Percentiles rank a stretch among this genome's conserved stretches.
These are phyloP conservation scores for Lepeophtheirus salmonis DNA, from an alignment of 1,140 invertebrate species.

Conservation along the genomic window DNA sequence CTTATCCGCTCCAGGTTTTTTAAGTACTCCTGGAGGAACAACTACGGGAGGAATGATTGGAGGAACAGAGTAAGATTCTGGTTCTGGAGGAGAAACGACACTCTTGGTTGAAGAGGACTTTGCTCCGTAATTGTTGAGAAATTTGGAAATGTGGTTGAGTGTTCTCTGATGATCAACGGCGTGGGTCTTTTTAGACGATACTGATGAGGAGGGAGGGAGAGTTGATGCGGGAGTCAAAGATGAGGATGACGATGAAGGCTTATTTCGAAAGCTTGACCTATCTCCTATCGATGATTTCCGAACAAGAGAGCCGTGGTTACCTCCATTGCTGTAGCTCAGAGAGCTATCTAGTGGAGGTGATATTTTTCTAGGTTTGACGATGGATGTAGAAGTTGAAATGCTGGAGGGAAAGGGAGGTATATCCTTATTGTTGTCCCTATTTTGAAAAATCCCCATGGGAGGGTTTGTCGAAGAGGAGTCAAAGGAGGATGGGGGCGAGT, in stretches of 20 bases:
- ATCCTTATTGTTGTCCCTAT: too few relatives aligned
- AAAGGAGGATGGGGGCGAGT: neutral
- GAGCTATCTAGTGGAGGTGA: neutral
- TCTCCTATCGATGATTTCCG: neutral
- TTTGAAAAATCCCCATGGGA: too few relatives aligned
- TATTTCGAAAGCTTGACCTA: neutral
- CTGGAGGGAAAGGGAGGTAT: too few relatives aligned
- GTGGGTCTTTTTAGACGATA: neutral
- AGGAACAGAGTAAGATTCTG: neutral
- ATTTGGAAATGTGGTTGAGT: neutral
- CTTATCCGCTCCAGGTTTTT: neutral
- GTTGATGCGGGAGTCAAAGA: neutral
- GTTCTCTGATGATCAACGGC: neutral
- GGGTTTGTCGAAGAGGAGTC: neutral
- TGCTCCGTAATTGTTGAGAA: neutral
- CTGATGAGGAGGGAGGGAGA: too few relatives aligned
- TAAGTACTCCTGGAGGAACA: neutral
- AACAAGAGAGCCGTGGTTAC: neutral
- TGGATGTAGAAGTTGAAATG: too few relatives aligned
- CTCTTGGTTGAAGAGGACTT: neutral
- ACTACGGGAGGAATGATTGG: neutral
- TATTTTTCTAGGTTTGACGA: too few relatives aligned
- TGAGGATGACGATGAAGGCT: neutral
- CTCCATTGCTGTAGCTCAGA: neutral
- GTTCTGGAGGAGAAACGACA: neutral